Conservation (phyloP, 92 coral and sea anemone genomes). For the Zoanthus sociatus region DNA sequence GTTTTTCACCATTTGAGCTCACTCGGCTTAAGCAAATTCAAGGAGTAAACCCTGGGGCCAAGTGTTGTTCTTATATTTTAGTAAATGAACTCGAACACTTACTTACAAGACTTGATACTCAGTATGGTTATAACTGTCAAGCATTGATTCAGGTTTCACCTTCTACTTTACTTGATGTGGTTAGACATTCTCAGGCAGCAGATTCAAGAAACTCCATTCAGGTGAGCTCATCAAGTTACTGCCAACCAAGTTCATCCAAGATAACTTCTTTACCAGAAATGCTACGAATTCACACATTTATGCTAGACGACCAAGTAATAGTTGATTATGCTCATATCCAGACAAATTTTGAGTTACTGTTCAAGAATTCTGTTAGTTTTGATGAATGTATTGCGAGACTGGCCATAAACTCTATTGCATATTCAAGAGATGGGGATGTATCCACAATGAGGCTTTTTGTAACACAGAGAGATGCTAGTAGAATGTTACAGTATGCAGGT, state of each 20-base stretch:
- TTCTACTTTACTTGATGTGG: constrained; percentile 37
- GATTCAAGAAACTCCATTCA: constrained; percentile 26
- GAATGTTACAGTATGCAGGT: constrained; percentile 71
- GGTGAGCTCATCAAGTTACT: constrained; percentile 4
- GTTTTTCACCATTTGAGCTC: constrained; percentile 66
- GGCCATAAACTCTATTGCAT: constrained; percentile 42
- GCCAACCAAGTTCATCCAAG: not conserved
- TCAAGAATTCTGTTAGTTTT: constrained; percentile 59
- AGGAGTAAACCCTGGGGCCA: constrained; percentile 66
- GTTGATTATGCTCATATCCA: constrained; percentile 65
- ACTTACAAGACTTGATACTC: constrained; percentile 57
- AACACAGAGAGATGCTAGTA: constrained; percentile 68
- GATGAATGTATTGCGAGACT: constrained; percentile 38
- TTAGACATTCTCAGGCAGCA: not conserved
- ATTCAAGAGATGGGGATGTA: constrained; percentile 22
- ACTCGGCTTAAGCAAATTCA: constrained; percentile 62
- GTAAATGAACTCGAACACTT: constrained; percentile 53
- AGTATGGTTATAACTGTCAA: constrained; percentile 26
- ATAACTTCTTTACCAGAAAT: not conserved
- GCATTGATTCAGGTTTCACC: constrained; percentile 56
- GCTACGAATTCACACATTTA: constrained; percentile 54
- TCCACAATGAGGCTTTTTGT: constrained; percentile 46
- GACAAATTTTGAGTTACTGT: constrained; percentile 61
- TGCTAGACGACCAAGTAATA: constrained; percentile 57
- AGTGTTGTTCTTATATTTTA: constrained; percentile 72